Evolutionary conservation across 2,888 invertebrate genomes (phyloP).

Genomic region (Leucoma salicis): DNA sequence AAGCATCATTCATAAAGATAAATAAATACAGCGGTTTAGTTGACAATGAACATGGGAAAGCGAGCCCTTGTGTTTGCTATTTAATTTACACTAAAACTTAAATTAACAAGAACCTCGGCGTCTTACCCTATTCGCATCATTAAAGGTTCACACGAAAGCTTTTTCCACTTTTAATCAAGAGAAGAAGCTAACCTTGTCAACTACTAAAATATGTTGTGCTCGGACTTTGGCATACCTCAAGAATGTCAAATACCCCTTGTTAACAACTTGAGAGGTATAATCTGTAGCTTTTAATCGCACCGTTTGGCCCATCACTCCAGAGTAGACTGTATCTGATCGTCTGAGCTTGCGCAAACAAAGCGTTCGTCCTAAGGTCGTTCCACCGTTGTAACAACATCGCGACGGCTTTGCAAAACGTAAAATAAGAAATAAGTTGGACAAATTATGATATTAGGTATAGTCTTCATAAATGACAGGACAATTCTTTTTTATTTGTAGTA

Average conservation of each 20-base stretch:
- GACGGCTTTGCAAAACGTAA: slow-evolving; percentile 15
- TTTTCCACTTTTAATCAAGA: no score
- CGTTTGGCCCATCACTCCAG: slow-evolving; percentile 29
- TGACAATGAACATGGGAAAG: background rate
- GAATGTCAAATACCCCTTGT: slow-evolving; percentile 35
- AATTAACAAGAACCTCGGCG: no score
- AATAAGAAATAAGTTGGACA: slow-evolving; percentile 12
- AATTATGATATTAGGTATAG: slow-evolving; percentile 6
- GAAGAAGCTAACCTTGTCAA: no score
- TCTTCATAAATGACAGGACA: no score
- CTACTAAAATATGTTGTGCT: slow-evolving; percentile 14
- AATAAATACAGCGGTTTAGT: no score
- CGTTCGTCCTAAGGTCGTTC: slow-evolving; percentile 30
- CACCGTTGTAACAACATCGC: slow-evolving; percentile 9
- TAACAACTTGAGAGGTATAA: slow-evolving; percentile 20
- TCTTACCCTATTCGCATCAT: no score
- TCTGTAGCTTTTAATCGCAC: slow-evolving; percentile 36
- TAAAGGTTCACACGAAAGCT: no score
- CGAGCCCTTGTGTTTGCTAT: no score
- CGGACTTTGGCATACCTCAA: slow-evolving; percentile 15
- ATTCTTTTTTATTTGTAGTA: no score
- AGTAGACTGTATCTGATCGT: slow-evolving; percentile 39
- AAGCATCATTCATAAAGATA: background rate
- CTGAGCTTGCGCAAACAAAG: slow-evolving; percentile 27
- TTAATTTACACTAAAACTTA: no score